Base-by-base conservation (phyloP, 2,888 invertebrate genomes). In the Heliconius ethilla region DNA sequence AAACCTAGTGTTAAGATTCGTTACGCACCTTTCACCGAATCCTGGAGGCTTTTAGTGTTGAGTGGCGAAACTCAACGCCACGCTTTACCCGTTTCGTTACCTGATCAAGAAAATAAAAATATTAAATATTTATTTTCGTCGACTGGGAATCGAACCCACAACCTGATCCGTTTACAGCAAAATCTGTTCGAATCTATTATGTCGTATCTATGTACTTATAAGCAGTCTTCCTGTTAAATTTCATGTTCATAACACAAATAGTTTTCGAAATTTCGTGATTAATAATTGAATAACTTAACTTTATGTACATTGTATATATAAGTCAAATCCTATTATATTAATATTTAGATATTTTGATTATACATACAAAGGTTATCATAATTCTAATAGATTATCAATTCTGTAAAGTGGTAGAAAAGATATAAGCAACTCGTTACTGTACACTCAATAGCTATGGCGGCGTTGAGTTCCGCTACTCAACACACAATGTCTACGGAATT, bases 361-460 rank as follows among this genome's bases (percentile, higher is more conserved):
- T 13, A 63, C 5, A 25, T 29, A 65, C 2, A 65, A 9, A 29
- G 9, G 2, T 27, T 9, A 15, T 40, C n/a, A 63, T 74, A 4
- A 74, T 74, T 63, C 37, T 63, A 62, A 40, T 27, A 22, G 74
- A 62, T 74, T 63, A 18, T 22, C 22, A 72, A 65, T 72, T 72
- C 55, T 65, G 33, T 25, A 9, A 37, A 37, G 10, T 40, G 40
- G 18, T 37, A 66, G 29, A 70, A 70, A 25, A 27, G 45, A 45
- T 22, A 65, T 40, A 65, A 62, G 45, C n/a, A 75, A 70, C 70
- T 70, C 40, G 22, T 62, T 75, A 70, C 27, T 75, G 75, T 59
- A 25, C 37, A 62, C 45, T 70, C 45, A 45, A 51, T 70, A 70
- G 10, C 51, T 45, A 22, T 40, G 11, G 45, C 51, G 51, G 18